These are phyloP conservation scores for Gephyroberyx darwinii DNA, from an alignment of 2,797 vertebrate species.

Conservation along the genomic window DNA sequence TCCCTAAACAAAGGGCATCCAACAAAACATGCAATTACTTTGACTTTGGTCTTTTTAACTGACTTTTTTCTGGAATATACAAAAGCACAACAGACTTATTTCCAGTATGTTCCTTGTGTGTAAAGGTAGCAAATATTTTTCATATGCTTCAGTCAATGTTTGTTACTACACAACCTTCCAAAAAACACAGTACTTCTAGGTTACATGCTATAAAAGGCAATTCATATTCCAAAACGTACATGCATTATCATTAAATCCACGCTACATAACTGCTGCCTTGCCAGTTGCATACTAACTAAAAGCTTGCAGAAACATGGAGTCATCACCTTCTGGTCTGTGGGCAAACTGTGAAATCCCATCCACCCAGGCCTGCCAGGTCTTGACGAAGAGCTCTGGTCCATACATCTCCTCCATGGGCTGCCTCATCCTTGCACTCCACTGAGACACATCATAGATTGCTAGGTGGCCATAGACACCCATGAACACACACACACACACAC, in stretches of 20 bases:
- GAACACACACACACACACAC: not conserved
- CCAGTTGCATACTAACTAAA: not conserved
- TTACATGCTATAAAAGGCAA: too few species aligned
- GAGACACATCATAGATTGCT: conserved; percentile 89
- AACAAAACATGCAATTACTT: not conserved
- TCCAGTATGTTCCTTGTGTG: not conserved
- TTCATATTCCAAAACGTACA: too few species aligned
- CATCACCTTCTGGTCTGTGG: conserved; percentile 82
- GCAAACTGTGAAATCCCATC: conserved; percentile 82
- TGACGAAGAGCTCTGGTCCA: conserved; percentile 83
- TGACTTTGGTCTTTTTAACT: not conserved
- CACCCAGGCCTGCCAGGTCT: conserved; percentile 88
- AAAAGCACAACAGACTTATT: not conserved
- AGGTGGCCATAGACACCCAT: not conserved
- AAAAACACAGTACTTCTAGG: too few species aligned
- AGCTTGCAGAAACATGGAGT: not conserved
- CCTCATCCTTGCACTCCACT: conserved; percentile 86
- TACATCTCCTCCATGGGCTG: conserved; percentile 90
- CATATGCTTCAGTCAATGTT: too few species aligned
- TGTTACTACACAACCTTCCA: too few species aligned
- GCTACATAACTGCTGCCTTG: too few species aligned
- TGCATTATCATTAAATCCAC: too few species aligned
- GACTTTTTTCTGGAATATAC: not conserved
- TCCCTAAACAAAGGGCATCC: conserved; percentile 77
- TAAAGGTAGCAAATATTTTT: not conserved